Evolutionary conservation across 2,888 invertebrate species (phyloP).

Genomic region (Anthophora plumipes): DNA sequence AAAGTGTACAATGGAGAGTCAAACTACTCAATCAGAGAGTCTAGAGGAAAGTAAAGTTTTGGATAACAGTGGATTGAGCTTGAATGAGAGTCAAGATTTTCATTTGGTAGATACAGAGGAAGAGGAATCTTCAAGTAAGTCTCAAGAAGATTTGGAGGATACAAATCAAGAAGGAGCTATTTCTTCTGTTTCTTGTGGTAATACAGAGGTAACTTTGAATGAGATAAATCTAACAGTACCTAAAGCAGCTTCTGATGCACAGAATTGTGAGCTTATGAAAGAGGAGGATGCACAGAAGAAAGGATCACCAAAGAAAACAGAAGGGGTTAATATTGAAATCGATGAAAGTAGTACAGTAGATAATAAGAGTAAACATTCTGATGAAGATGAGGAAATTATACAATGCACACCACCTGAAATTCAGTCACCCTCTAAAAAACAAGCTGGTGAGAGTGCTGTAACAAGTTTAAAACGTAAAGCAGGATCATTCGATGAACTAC

Average conservation of each 20-base stretch:
- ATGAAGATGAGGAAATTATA: conserved; percentile 69
- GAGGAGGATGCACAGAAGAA: background rate
- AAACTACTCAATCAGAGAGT: conserved; percentile 50
- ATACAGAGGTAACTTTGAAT: background rate
- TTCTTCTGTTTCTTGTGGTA: background rate
- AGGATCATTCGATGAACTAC: conserved; percentile 58
- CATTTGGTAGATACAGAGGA: conserved; percentile 69
- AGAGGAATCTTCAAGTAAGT: conserved; percentile 21
- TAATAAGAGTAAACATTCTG: conserved; percentile 20
- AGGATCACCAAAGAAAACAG: background rate
- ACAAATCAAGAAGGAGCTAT: background rate
- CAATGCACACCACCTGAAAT: conserved; percentile 67
- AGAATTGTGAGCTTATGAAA: background rate
- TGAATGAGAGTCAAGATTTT: conserved; percentile 77
- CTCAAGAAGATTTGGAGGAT: background rate
- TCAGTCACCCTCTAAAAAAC: conserved; percentile 53
- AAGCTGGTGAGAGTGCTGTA: background rate
- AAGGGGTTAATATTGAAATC: background rate
- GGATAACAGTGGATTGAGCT: background rate
- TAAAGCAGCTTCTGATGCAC: background rate
- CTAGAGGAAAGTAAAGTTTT: conserved; percentile 9
- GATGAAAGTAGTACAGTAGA: background rate
- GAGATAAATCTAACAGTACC: background rate
- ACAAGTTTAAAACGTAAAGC: conserved; percentile 63
- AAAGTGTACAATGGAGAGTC: conserved; percentile 55